A percentile compares a stretch with the other conserved stretches of the same genome.
Evolutionary conservation across 2,888 invertebrate species (phyloP).

Genomic region (Oxyteleia sp.): DNA sequence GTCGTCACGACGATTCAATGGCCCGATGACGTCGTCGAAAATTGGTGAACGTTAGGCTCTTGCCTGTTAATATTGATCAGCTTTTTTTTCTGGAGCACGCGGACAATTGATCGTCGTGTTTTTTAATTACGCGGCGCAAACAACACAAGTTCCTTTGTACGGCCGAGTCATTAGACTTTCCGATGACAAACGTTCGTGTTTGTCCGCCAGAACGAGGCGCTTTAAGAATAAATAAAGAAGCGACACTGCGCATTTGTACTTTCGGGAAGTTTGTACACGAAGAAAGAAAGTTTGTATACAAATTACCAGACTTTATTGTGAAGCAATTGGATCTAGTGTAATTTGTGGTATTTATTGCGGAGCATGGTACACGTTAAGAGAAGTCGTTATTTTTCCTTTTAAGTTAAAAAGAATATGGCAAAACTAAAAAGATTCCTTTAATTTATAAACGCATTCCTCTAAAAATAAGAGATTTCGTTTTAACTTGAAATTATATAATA

Average conservation of each 20-base stretch:
- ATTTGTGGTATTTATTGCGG: too few species aligned
- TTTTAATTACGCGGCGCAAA: not conserved
- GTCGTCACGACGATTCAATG: not conserved
- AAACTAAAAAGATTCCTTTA: too few species aligned
- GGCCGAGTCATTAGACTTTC: slow-evolving; percentile 7
- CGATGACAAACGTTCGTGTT: not conserved
- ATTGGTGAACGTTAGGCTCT: not conserved
- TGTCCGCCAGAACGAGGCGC: not conserved
- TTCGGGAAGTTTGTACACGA: too few species aligned
- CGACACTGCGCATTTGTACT: not conserved
- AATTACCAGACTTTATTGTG: too few species aligned
- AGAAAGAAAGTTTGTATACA: too few species aligned
- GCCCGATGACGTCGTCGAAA: slow-evolving; percentile 5
- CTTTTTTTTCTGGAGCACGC: not conserved
- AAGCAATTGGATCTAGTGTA: too few species aligned
- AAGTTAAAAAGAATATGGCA: too few species aligned
- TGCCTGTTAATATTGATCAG: slow-evolving; percentile 36
- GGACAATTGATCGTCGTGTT: slow-evolving; percentile 13
- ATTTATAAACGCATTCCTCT: too few species aligned
- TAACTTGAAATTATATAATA: too few species aligned
- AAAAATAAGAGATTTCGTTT: too few species aligned
- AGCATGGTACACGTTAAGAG: too few species aligned
- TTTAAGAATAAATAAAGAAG: slow-evolving; percentile 19
- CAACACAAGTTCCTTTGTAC: not conserved
- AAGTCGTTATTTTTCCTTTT: too few species aligned